Conservation (phyloP, 2,888 invertebrate genomes). For the Crioceris asparagi region DNA sequence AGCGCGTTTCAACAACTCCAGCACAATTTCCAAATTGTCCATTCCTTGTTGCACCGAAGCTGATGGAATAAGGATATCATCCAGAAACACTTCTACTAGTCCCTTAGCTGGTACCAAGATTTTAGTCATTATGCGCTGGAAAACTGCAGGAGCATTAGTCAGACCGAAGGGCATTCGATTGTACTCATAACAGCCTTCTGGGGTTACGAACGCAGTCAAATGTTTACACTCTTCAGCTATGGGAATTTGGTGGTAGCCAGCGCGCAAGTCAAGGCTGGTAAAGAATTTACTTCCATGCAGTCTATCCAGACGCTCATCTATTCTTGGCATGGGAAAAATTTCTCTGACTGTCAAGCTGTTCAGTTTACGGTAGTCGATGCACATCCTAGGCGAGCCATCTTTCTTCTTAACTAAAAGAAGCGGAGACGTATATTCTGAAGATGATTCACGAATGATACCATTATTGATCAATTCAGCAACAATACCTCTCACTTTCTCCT, state of each 20-base stretch:
- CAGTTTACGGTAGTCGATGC: constrained; percentile 1
- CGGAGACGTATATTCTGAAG: constrained; percentile 9
- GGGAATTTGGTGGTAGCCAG: constrained; percentile 18
- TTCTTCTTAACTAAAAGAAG: constrained; percentile 17
- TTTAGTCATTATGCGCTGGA: no score
- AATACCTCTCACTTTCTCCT: constrained; percentile 5
- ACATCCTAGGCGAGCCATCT: constrained; percentile 7
- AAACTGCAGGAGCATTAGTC: no score
- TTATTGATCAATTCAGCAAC: constrained; percentile 8
- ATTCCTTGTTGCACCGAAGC: no score
- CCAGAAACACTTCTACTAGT: no score
- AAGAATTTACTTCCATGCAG: constrained; percentile 15
- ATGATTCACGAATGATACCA: constrained; percentile 9
- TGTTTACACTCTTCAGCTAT: constrained; percentile 11
- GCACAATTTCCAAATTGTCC: no score
- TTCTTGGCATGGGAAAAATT: constrained; percentile 1
- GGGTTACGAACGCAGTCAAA: constrained; percentile 16
- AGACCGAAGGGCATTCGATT: constrained; percentile 19
- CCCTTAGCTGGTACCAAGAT: no score
- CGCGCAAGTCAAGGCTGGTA: constrained; percentile 15
- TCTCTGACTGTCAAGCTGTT: not conserved
- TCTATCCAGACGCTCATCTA: constrained; percentile 15
- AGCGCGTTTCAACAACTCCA: no score
- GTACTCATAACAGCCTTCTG: constrained; percentile 15
- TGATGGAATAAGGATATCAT: no score